These are phyloP conservation scores for Philotrypesis tridentata DNA, from an alignment of 1,140 invertebrate genomes.

Conservation along the genomic window DNA sequence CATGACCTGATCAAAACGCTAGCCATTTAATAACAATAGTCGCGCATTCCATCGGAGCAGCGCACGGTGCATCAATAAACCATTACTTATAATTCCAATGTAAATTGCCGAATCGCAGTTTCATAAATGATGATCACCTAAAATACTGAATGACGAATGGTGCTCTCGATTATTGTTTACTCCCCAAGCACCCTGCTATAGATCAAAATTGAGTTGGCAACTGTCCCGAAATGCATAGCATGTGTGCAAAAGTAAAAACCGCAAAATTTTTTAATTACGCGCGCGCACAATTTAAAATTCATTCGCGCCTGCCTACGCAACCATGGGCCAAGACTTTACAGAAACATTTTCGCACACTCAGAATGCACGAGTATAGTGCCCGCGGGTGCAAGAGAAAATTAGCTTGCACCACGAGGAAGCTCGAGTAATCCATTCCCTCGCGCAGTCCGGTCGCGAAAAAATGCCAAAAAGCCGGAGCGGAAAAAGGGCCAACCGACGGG, in stretches of 20 bases:
- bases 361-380: not conserved
- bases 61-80: not conserved
- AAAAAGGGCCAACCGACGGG: too few species aligned
- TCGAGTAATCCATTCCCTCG: slow-evolving; percentile 16
- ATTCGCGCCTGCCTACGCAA: not conserved
- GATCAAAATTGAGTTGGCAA: not conserved
- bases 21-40: not conserved
- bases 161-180: not conserved
- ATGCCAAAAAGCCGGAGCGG: not conserved
- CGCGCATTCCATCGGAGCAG: too few species aligned
- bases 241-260: too few species aligned
- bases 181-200: not conserved
- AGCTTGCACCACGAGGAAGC: not conserved
- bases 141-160: not conserved
- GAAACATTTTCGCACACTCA: slow-evolving; percentile 24
- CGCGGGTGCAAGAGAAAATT: not conserved
- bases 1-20: too few species aligned
- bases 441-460: not conserved
- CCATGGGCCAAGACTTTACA: not conserved
- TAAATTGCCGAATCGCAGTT: not conserved
- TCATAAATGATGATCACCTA: not conserved
- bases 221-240: too few species aligned
- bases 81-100: not conserved
- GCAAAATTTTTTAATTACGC: not conserved
- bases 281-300: slow-evolving; percentile 11